Percentiles rank a stretch among this genome's conserved stretches.
phyloP scores from a whole-genome alignment of 1,140 invertebrate genomes.

The Ridgeia piscesae region DNA sequence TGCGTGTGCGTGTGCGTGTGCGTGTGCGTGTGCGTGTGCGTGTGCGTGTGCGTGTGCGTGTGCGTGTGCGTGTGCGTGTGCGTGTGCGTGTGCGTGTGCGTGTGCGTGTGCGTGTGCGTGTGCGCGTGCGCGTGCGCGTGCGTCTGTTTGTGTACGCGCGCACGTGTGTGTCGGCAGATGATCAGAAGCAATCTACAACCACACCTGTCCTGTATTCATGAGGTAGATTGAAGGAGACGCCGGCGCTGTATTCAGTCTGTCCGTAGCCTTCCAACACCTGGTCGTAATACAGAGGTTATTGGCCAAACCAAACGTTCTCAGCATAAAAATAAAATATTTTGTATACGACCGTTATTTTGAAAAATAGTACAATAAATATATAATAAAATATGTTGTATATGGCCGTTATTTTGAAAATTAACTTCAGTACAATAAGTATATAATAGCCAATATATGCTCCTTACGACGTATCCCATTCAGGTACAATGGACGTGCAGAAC shows the following conservation, averaged over 20 bases:
- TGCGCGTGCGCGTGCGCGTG: slow-evolving; percentile 22
- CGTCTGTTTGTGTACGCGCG: too few relatives aligned
- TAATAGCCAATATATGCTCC: too few relatives aligned
- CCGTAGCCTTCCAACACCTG: slow-evolving; percentile 83
- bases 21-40: too few relatives aligned
- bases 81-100: slow-evolving; percentile 25
- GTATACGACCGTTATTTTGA: not conserved
- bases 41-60: slow-evolving; percentile 27
- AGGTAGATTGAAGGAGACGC: slow-evolving; percentile 88
- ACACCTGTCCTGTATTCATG: slow-evolving; percentile 81
- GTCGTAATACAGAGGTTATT: not conserved
- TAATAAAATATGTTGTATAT: too few relatives aligned
- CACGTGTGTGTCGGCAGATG: too few relatives aligned
- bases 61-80: slow-evolving; percentile 27
- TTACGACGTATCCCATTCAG: too few relatives aligned
- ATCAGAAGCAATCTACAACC: not conserved
- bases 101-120: slow-evolving; percentile 19
- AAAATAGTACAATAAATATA: too few relatives aligned
- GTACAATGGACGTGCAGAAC: too few relatives aligned
- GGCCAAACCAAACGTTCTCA: not conserved
- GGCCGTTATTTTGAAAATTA: too few relatives aligned
- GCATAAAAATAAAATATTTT: not conserved
- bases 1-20: too few relatives aligned
- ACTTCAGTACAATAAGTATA: too few relatives aligned
- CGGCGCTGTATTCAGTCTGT: slow-evolving; percentile 94